Evolutionary conservation across 2,797 vertebrate species (phyloP).

Genomic region (Gallinago stenura): DNA sequence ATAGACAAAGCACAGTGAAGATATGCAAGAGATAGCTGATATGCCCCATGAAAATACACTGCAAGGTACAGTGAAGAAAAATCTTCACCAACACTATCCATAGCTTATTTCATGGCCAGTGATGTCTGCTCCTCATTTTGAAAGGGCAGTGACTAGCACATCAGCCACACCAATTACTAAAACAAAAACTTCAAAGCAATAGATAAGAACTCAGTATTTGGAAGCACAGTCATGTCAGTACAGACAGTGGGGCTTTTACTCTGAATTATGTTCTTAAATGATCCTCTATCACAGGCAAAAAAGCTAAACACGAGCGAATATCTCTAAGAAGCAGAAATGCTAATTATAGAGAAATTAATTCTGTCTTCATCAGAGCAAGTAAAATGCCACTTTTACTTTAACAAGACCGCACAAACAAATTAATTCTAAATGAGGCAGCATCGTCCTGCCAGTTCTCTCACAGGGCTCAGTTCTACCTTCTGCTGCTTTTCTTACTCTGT

Average conservation of each 20-base stretch:
- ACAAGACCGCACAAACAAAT: slow-evolving; percentile 49
- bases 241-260: neutral
- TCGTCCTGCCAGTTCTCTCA: neutral
- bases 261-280: slow-evolving; percentile 7
- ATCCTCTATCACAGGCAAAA: neutral
- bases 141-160: neutral
- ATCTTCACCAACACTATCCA: neutral
- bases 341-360: slow-evolving; percentile 50
- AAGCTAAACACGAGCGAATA: neutral
- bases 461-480: slow-evolving; percentile 5
- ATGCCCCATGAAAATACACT: neutral
- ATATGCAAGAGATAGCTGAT: neutral
- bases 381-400: slow-evolving; percentile 55
- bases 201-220: neutral
- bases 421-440: slow-evolving; percentile 50
- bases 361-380: slow-evolving; percentile 58
- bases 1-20: neutral
- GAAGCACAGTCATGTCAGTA: neutral
- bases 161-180: neutral
- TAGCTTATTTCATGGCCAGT: neutral
- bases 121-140: neutral
- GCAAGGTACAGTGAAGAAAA: neutral
- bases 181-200: neutral
- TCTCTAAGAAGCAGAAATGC: slow-evolving; percentile 29
- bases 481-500: neutral